phyloP scores from a whole-genome alignment of 1,140 invertebrate species.

The Cepaea nemoralis region DNA sequence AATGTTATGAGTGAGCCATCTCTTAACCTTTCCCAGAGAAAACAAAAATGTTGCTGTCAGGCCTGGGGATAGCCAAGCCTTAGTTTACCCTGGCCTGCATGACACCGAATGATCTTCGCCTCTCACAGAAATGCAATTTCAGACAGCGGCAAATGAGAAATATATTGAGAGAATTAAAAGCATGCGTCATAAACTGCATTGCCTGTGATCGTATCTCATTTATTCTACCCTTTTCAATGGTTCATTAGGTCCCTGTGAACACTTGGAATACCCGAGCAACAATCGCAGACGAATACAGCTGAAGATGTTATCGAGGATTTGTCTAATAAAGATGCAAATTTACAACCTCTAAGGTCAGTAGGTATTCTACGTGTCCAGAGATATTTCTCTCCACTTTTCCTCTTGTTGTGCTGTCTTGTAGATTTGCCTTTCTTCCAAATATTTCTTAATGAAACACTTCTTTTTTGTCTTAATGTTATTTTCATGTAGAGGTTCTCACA shows the following conservation, averaged over 20 bases:
- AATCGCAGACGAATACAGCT: slow-evolving; percentile 5
- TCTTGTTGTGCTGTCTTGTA: background rate
- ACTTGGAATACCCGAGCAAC: background rate
- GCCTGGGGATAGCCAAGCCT: background rate
- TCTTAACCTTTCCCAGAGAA: slow-evolving; percentile 15
- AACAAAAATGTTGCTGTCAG: slow-evolving; percentile 15
- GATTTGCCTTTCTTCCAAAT: background rate
- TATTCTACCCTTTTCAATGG: background rate
- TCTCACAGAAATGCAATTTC: slow-evolving; percentile 16
- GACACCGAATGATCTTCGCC: slow-evolving; percentile 6
- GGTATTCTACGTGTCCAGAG: background rate
- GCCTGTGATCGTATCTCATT: slow-evolving; percentile 6
- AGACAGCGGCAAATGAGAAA: slow-evolving; percentile 19
- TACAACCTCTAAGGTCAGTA: background rate
- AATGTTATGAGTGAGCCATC: slow-evolving; percentile 1
- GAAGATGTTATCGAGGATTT: slow-evolving; percentile 14
- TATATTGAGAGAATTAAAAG: slow-evolving; percentile 18
- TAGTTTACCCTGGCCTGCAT: background rate
- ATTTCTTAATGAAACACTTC: background rate
- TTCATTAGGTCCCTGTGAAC: background rate
- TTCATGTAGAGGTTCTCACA: background rate
- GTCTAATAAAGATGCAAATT: slow-evolving; percentile 13
- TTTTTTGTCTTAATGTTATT: background rate
- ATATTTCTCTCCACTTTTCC: background rate
- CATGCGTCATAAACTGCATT: slow-evolving; percentile 11